Evolutionary conservation across 2,797 vertebrate genomes (phyloP).

Genomic region (Agapornis canus): DNA sequence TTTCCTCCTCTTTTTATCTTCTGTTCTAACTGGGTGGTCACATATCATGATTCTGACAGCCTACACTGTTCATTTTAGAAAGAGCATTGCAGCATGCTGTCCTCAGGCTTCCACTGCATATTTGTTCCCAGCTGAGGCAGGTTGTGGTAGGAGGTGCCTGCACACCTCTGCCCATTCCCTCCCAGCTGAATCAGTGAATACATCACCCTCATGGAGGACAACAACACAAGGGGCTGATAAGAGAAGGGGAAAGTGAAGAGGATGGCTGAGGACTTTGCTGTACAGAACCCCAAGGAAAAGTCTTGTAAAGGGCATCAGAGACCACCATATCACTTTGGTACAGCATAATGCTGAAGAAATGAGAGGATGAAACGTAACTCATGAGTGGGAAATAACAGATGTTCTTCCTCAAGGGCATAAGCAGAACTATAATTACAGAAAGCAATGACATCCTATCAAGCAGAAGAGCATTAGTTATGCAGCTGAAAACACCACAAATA

Average conservation of each 20-base stretch:
- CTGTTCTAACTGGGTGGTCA: not conserved
- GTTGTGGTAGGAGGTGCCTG: not conserved
- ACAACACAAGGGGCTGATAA: not conserved
- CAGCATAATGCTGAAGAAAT: not conserved
- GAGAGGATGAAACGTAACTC: slow-evolving; percentile 14
- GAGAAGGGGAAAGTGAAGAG: not conserved
- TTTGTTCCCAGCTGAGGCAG: not conserved
- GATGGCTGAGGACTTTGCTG: not conserved
- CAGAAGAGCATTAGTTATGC: slow-evolving; percentile 47
- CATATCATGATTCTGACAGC: not conserved
- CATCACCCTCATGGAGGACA: not conserved
- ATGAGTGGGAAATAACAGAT: slow-evolving; percentile 64
- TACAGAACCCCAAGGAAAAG: not conserved
- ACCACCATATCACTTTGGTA: not conserved
- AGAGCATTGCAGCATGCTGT: not conserved
- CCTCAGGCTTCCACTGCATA: not conserved
- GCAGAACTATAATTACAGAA: slow-evolving; percentile 41
- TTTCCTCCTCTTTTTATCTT: not conserved
- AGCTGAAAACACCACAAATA: slow-evolving; percentile 30
- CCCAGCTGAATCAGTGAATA: not conserved
- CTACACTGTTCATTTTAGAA: not conserved
- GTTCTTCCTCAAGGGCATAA: slow-evolving; percentile 64
- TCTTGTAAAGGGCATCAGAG: not conserved
- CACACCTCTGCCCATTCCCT: not conserved
- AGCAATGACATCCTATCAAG: slow-evolving; percentile 32